Evolutionary conservation across 1,140 invertebrate species (phyloP), one percentile per base, ranked within the genome.

Genomic region (Helicoverpa zea): DNA sequence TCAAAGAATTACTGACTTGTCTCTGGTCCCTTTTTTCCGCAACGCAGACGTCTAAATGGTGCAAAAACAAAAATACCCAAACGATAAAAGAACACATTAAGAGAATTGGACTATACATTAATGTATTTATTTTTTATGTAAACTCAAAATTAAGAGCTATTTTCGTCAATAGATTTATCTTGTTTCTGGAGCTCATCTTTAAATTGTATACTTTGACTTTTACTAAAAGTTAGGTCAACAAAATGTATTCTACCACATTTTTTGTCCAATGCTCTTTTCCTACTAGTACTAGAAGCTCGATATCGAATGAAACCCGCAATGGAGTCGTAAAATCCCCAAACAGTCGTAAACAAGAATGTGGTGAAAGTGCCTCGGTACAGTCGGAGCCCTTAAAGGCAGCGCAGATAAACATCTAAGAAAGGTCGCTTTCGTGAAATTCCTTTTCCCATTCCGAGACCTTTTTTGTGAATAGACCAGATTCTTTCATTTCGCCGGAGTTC

Each of bases 331-430:
- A 61, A 43, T 9, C 10, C 14, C 16, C 12, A 2, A 47, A 47
- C 14, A 1, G 0, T 52, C 51, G 61, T n/a, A 43, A 7, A 5
- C 16, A 13, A 4, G 29, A 23, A 13, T 68, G 0, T 30, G 52
- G 12, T 59, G 29, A 49, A 78, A 81, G 18, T 73, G n/a, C 76
- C 59, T 14, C 14, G 61, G 83, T 84, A 83, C 23, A 14, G 68
- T 23, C 29, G 73, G 80, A 70, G 73, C 81, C 79, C 79, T 87
- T 87, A 84, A 88, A 87, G 85, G 81, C 85, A 75, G 30, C 72
- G 61, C 72, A 89, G 87, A 91, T 91, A 91, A 89, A 88, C 88
- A 90, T 88, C 87, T 81, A 66, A 85, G 87, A 85, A 88, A 88
- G 89, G 87, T 90, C 86, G 85, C 82, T 81, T 81, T 84, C 80